Evolutionary conservation across 1,140 invertebrate species (phyloP), one percentile per base, ranked within the genome.

Genomic region (Hyles vespertilio): DNA sequence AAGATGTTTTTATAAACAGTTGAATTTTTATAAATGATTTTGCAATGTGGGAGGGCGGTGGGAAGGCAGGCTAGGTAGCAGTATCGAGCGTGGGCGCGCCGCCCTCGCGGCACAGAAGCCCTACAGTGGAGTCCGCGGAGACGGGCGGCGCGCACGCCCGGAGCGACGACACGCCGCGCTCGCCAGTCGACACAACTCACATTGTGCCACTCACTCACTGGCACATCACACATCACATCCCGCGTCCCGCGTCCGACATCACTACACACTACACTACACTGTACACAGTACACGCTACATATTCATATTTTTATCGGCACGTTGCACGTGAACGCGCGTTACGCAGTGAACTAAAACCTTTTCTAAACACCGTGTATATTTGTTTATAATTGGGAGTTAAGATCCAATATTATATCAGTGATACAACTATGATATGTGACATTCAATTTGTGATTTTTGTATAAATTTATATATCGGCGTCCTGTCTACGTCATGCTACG

Each of bases 41-140:
- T 79, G 80, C 74, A 81, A 82, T 74, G 81, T 81, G 78, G 83
- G 85, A 82, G 83, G 85, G 81, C 71, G 77, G 65, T 73, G 72
- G 79, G 77, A 77, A 72, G 81, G 82, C 78, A 77, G 72, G 79
- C 75, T 76, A 72, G 81, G 82, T 76, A 77, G 77, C 77, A 74
- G 75, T 85, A 86, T 85, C 74, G 84, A 87, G 80, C 84, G 84
- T 84, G 80, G 82, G 81, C 79, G 81, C 78, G 82, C 73, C 79
- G 82, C 80, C 78, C 80, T 67, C 77, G 79, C 74, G 73, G 68
- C 61, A 59, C 64, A 59, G 79, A 78, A 81, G 79, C 78, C 74
- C 77, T 77, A 82, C 67, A 76, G 75, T 76, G 59, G 69, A 81
- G 79, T 81, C 67, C 64, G 74, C 61, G 63, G 72, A 69, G 68